phyloP scores from a whole-genome alignment of 2,888 invertebrate genomes.

The Periphyllus acericola region DNA sequence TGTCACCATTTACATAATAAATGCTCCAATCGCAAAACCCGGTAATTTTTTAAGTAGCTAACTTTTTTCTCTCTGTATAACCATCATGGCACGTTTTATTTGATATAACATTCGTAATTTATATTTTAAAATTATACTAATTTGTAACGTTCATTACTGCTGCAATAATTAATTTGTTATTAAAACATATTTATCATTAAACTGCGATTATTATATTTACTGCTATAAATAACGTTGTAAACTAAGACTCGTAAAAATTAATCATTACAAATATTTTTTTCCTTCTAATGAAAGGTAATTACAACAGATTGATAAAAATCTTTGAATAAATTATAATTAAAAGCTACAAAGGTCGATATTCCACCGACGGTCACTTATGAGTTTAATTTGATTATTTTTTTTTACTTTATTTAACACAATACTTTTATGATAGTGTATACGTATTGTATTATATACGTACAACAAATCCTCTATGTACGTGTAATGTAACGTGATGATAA shows the following conservation, averaged over 20 bases:
- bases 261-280: background rate
- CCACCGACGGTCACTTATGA: background rate
- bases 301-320: background rate
- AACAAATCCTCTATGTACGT: background rate
- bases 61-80: background rate
- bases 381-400: background rate
- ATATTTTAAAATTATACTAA: too few species aligned
- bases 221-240: background rate
- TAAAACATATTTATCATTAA: background rate
- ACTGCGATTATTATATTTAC: background rate
- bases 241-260: background rate
- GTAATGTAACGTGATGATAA: too few species aligned
- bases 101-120: background rate
- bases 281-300: background rate
- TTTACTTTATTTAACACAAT: too few species aligned
- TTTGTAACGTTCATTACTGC: background rate
- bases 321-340: background rate
- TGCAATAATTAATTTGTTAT: too few species aligned
- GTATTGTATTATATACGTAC: background rate
- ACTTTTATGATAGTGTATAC: too few species aligned
- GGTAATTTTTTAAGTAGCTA: background rate
- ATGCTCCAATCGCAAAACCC: background rate
- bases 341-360: background rate
- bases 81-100: background rate
- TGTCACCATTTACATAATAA: too few species aligned